These are phyloP conservation scores for Chaitophorus viminalis DNA, from an alignment of 2,888 invertebrate species.

Conservation along the genomic window DNA sequence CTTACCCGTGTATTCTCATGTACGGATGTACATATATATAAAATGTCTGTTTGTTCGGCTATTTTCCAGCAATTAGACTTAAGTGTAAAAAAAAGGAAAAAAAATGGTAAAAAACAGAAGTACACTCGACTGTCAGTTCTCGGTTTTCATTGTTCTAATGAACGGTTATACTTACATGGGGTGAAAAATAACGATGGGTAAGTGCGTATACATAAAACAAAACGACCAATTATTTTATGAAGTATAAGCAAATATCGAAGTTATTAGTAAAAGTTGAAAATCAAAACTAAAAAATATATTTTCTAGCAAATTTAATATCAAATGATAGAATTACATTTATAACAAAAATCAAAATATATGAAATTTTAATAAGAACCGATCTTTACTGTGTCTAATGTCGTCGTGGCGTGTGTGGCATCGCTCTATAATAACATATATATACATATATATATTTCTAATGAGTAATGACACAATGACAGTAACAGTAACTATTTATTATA, in stretches of 20 bases:
- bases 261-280: neutral
- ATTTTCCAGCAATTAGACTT: constrained; percentile 62
- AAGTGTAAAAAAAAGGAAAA: constrained; percentile 43
- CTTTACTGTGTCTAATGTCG: too few species aligned
- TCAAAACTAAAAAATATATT: neutral
- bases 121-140: constrained; percentile 47
- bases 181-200: constrained; percentile 17
- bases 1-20: constrained; percentile 32
- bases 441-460: too few species aligned
- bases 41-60: constrained; percentile 54
- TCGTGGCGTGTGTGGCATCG: too few species aligned
- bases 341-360: neutral
- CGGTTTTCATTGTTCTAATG: constrained; percentile 58
- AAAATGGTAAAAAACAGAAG: constrained; percentile 22
- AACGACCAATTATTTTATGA: constrained; percentile 21
- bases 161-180: constrained; percentile 50
- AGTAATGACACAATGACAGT: too few species aligned
- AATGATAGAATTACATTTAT: neutral
- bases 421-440: too few species aligned
- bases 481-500: too few species aligned
- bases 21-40: constrained; percentile 14
- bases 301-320: neutral
- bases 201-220: neutral
- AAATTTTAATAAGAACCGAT: too few species aligned
- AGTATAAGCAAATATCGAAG: neutral